Base-by-base conservation (phyloP, 2,888 invertebrate genomes). In the Netelia virgata region DNA sequence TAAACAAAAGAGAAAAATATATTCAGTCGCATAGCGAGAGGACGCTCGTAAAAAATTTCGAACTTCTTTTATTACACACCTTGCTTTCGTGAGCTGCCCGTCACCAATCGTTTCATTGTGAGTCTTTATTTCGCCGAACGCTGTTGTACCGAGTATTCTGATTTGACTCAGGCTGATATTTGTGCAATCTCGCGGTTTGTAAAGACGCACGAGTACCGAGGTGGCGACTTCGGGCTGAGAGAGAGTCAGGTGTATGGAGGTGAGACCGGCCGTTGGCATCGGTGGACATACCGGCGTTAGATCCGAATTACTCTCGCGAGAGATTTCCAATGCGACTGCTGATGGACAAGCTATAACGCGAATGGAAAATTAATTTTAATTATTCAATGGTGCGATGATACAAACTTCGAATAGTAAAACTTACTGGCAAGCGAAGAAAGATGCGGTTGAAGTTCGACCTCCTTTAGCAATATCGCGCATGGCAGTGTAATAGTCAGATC, bases 91-190 rank as follows among this genome's bases (percentile, higher is more conserved):
- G 70, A 95, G 94, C 36, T 94, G 94, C 86, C 95, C 95, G 85
- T 95, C 95, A 73, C 95, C 95, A 11, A 94, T 92, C 1, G 94
- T 88, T 83, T 95, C 95, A n/a, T 90, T 90, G 84, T 89, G 91
- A 1, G 91, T 90, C 89, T 92, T 93, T 81, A 88, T 87, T 87
- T 90, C 95, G n/a, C 96, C 95, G 92, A 98, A 98, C 1, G 98
- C 97, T 3, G 98, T 97, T 82, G 96, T 97, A 0, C 98, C 98
- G 61, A 98, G 94, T 70, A 99, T 94, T 3, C 97, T 95, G 86
- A 99, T 96, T 94, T 98, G 98, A 83, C 98, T 96, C 59, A 99
- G 94, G 5, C 98, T 98, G 92, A 98, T 97, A 90, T 97, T 98
- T 88, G 96, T 96, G n/a, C 97, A 97, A 91, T 98, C 98, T 50